These are phyloP conservation scores for Spilogale gracilis DNA, from an alignment of 2,113 vertebrate genomes.

Conservation along the genomic window DNA sequence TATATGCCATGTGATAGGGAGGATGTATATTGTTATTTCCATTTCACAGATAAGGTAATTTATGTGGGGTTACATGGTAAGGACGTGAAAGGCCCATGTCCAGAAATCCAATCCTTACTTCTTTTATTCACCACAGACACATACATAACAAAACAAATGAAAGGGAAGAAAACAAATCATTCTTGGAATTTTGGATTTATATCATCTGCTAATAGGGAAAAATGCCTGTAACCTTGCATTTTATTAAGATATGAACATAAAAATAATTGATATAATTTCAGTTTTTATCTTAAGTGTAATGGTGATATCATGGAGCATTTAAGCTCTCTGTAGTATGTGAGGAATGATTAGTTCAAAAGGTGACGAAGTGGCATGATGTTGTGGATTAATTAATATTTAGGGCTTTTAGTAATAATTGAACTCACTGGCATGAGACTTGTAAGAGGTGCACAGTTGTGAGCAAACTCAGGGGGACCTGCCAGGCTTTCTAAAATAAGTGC, in stretches of 20 bases:
- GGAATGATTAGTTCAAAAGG: slow-evolving; percentile 69
- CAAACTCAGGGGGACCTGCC: slow-evolving; percentile 76
- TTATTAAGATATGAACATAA: slow-evolving; percentile 48
- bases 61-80: background rate
- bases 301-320: background rate
- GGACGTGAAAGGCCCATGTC: background rate
- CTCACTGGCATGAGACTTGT: background rate
- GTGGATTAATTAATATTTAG: slow-evolving; percentile 80
- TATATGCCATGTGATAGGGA: background rate
- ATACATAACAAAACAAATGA: background rate
- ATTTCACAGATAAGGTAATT: background rate
- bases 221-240: background rate
- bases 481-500: slow-evolving; percentile 77
- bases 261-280: slow-evolving; percentile 14
- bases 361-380: slow-evolving; percentile 56
- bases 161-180: slow-evolving; percentile 46
- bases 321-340: slow-evolving; percentile 55
- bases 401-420: slow-evolving; percentile 61
- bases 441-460: slow-evolving; percentile 59
- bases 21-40: background rate
- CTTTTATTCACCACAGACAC: background rate
- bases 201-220: background rate
- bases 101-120: background rate
- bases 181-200: slow-evolving; percentile 8
- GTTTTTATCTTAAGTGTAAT: slow-evolving; percentile 50